Conservation (phyloP, 2,797 vertebrate genomes). For the Gymnodraco acuticeps region DNA sequence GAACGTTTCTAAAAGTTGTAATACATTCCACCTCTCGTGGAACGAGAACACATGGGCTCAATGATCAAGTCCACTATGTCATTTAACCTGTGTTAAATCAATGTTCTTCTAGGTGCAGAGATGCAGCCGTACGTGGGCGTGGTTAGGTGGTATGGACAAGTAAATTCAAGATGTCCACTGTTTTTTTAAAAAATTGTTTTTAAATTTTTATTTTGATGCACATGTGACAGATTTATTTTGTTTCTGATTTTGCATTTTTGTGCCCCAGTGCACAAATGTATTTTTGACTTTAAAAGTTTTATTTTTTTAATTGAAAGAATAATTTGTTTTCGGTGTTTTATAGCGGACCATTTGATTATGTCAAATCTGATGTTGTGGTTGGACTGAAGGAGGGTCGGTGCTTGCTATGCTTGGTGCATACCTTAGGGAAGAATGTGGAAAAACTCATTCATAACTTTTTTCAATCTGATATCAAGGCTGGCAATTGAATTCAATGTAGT, state of each 20-base stretch:
- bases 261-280: constrained; percentile 82
- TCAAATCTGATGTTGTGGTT: constrained; percentile 67
- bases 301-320: constrained; percentile 85
- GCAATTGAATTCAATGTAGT: constrained; percentile 51
- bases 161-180: constrained; percentile 57
- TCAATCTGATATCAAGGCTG: constrained; percentile 73
- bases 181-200: constrained; percentile 22
- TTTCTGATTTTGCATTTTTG: constrained; percentile 69
- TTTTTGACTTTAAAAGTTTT: constrained; percentile 89
- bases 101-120: constrained; percentile 87
- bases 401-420: constrained; percentile 65
- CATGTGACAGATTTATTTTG: constrained; percentile 43
- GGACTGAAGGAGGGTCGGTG: constrained; percentile 67
- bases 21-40: too few species aligned
- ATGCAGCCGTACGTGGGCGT: constrained; percentile 92
- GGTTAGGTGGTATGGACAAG: background rate
- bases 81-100: background rate
- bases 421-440: constrained; percentile 69
- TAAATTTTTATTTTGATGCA: constrained; percentile 35
- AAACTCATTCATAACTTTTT: constrained; percentile 71
- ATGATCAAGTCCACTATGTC: too few species aligned
- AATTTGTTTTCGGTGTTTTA: constrained; percentile 83
- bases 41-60: too few species aligned
- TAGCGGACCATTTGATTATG: constrained; percentile 80
- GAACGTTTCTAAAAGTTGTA: background rate